Conservation (phyloP, 2,113 vertebrate species). For the Lontra canadensis region DNA sequence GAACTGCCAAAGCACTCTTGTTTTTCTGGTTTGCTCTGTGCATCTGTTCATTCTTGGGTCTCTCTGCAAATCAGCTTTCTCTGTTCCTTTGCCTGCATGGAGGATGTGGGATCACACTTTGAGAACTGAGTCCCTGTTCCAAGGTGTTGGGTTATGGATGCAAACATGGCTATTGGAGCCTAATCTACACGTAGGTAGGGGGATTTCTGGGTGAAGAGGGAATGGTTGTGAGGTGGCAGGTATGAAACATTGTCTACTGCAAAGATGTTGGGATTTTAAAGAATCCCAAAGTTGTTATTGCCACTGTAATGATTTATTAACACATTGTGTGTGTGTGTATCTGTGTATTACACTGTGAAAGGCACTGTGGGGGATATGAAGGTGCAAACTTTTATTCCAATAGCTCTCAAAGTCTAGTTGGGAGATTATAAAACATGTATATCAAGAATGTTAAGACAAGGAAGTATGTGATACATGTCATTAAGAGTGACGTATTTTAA, state of each 20-base stretch:
- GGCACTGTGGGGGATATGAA: neutral
- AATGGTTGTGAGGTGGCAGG: neutral
- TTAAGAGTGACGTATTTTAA: neutral
- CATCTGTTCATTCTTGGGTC: neutral
- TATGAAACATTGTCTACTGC: neutral
- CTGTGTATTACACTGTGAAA: neutral
- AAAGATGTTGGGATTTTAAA: slow-evolving; percentile 11
- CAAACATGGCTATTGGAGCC: neutral
- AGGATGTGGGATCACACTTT: neutral
- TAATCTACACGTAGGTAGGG: neutral
- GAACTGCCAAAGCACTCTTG: neutral
- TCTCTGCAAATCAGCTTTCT: neutral
- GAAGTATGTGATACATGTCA: neutral
- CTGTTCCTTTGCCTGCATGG: neutral
- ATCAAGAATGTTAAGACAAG: neutral
- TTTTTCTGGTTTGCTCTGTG: neutral
- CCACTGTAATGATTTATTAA: neutral
- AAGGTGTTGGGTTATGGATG: neutral
- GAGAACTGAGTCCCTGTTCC: neutral
- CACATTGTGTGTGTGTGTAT: neutral
- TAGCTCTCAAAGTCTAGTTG: neutral
- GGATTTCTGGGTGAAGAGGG: neutral
- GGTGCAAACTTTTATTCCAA: neutral
- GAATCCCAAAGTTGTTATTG: neutral
- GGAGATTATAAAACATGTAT: neutral